phyloP scores from a whole-genome alignment of 2,888 invertebrate genomes.

The Hetaerina titia region DNA sequence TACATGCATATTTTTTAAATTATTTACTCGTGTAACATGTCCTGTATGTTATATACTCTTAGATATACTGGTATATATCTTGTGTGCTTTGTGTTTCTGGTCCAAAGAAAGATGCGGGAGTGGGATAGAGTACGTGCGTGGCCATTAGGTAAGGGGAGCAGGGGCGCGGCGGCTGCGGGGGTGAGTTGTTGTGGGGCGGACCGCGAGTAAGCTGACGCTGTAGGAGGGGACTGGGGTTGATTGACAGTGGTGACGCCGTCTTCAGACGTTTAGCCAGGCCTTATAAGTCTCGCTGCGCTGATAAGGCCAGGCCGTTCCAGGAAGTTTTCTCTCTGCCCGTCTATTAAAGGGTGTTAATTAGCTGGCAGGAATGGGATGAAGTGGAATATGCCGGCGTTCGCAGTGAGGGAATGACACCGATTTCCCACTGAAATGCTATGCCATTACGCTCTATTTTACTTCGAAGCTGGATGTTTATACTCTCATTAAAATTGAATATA shows the following conservation, averaged over 20 bases:
- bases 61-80: too few species aligned
- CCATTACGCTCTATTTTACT: too few species aligned
- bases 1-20: too few species aligned
- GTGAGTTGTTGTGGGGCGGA: neutral
- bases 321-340: neutral
- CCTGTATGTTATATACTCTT: too few species aligned
- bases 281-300: neutral
- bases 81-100: too few species aligned
- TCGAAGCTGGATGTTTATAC: too few species aligned
- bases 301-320: neutral
- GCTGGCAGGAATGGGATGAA: neutral
- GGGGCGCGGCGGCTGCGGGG: neutral
- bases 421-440: neutral
- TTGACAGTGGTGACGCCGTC: neutral
- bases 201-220: neutral
- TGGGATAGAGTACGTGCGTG: neutral
- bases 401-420: neutral
- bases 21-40: too few species aligned
- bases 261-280: neutral
- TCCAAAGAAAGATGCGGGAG: too few species aligned
- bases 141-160: neutral
- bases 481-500: neutral
- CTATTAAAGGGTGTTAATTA: constrained; percentile 24
- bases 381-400: neutral
- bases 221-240: neutral